Conservation (phyloP, 1,140 invertebrate species). For the Leptinotarsa defecta region DNA sequence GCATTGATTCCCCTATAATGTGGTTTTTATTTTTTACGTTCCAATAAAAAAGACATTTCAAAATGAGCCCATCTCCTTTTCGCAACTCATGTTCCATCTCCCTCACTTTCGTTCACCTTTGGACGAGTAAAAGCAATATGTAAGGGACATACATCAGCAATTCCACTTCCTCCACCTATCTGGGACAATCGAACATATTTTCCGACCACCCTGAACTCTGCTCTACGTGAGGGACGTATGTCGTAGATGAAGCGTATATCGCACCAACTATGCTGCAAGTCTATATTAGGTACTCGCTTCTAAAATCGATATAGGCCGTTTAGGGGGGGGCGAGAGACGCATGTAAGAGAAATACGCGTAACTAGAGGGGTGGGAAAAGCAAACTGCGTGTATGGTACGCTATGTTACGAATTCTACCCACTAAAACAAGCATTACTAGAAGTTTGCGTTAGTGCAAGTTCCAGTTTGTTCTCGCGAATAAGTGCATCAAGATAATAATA, state of each 20-base stretch:
- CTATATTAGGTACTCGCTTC: conserved; percentile 51
- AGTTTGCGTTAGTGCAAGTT: not conserved
- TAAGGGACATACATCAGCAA: conserved; percentile 42
- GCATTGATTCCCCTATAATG: conserved; percentile 23
- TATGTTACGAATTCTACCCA: conserved; percentile 51
- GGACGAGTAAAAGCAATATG: conserved; percentile 32
- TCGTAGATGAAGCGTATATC: conserved; percentile 35
- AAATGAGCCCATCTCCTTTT: conserved; percentile 45
- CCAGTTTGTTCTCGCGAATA: not conserved
- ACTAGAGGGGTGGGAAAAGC: conserved; percentile 7
- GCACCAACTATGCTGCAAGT: conserved; percentile 53
- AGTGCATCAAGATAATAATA: not conserved
- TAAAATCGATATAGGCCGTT: conserved; percentile 55
- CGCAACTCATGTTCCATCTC: conserved; percentile 39
- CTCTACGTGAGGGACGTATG: conserved; percentile 24
- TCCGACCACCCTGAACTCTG: not conserved
- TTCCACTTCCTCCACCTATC: conserved; percentile 19
- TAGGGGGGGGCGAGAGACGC: conserved; percentile 40
- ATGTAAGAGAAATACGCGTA: conserved; percentile 49
- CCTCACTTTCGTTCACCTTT: conserved; percentile 11
- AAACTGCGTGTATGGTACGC: conserved; percentile 51
- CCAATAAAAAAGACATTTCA: conserved; percentile 41
- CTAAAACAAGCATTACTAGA: conserved; percentile 25
- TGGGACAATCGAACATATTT: not conserved
- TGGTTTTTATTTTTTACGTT: conserved; percentile 45